Conservation (phyloP, 1,140 invertebrate species). For the Cyclargus thomasi region DNA sequence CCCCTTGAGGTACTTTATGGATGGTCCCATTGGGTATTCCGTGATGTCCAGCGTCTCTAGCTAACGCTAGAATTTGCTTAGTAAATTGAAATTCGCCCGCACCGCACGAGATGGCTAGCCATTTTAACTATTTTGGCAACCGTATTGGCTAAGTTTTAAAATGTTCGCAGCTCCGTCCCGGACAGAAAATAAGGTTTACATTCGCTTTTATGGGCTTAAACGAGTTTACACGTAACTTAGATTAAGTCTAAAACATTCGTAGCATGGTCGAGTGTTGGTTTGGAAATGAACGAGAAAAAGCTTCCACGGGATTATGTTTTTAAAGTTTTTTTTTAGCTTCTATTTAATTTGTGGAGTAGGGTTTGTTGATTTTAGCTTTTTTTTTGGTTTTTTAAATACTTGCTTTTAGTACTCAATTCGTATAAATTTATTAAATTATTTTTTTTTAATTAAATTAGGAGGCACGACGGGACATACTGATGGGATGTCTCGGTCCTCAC, state of each 20-base stretch:
- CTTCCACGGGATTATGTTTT: no score
- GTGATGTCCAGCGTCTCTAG: not conserved
- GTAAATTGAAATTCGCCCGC: slow-evolving; percentile 3
- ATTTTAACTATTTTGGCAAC: slow-evolving; percentile 15
- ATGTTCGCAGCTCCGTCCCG: slow-evolving; percentile 5
- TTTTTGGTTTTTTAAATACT: no score
- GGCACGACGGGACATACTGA: no score
- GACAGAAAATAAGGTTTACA: slow-evolving; percentile 1
- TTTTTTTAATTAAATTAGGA: no score
- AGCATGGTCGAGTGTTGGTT: not conserved
- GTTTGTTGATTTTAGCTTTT: no score
- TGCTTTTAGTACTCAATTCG: no score
- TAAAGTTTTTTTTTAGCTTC: no score
- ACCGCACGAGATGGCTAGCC: not conserved
- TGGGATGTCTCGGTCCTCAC: no score
- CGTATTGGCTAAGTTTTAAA: slow-evolving; percentile 5
- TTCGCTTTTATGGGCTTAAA: slow-evolving; percentile 11
- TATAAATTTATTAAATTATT: no score
- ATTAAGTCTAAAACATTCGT: slow-evolving; percentile 16
- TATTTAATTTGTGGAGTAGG: no score
- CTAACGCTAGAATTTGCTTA: slow-evolving; percentile 5
- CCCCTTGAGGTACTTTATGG: no score
- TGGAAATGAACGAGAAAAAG: not conserved
- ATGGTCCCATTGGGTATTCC: not conserved
- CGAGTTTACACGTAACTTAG: slow-evolving; percentile 9